phyloP scores from a whole-genome alignment of 2,797 vertebrate species.

The Stomatorhinus walkeri region DNA sequence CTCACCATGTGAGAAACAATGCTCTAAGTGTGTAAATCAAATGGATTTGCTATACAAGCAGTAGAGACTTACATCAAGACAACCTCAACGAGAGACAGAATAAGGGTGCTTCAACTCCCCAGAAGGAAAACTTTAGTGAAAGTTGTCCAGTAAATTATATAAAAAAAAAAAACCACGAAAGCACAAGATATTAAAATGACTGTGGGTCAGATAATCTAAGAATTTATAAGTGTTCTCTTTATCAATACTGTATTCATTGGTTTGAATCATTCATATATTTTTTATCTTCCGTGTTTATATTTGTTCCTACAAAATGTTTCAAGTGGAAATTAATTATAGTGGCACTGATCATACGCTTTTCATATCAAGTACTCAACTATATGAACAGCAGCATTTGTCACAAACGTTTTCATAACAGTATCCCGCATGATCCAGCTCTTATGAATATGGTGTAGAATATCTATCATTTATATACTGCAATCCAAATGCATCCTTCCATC shows the following conservation, averaged over 20 bases:
- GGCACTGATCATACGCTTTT: neutral
- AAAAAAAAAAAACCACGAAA: neutral
- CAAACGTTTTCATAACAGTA: neutral
- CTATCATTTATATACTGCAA: neutral
- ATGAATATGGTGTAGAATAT: neutral
- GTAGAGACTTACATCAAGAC: neutral
- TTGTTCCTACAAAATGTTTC: neutral
- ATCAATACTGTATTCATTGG: neutral
- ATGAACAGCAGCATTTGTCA: neutral
- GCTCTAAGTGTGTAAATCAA: neutral
- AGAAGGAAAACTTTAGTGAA: neutral
- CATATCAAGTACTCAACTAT: neutral
- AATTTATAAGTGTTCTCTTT: neutral
- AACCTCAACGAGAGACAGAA: neutral
- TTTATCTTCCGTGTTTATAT: neutral
- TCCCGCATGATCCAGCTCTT: neutral
- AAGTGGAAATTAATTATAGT: neutral
- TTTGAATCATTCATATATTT: neutral
- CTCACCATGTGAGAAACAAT: neutral
- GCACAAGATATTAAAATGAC: neutral
- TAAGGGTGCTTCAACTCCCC: neutral
- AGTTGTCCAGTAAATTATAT: neutral
- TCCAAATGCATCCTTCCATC: neutral
- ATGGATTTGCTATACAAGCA: neutral
- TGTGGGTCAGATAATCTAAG: neutral